Conservation (phyloP, 2,113 vertebrate species). For the Sakesphorus luctuosus region DNA sequence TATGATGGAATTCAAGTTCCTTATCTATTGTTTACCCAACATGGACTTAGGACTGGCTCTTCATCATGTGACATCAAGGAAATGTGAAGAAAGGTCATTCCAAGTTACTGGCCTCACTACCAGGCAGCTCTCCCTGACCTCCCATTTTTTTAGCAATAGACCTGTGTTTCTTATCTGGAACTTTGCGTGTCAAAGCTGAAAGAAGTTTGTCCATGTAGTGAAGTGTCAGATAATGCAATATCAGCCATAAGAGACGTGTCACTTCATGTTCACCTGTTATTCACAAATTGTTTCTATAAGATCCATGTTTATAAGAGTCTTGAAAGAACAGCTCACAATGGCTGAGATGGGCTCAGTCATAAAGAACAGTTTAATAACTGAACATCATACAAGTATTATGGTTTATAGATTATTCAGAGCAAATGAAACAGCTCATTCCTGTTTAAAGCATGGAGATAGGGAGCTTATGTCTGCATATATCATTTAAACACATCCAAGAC, state of each 20-base stretch:
- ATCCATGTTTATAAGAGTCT: neutral
- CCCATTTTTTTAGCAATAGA: neutral
- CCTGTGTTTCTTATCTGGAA: neutral
- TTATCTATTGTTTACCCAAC: neutral
- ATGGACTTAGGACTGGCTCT: neutral
- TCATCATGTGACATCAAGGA: neutral
- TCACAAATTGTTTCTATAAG: neutral
- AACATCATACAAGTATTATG: neutral
- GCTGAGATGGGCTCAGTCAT: neutral
- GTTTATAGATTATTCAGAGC: neutral
- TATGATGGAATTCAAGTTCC: neutral
- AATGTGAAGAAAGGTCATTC: neutral
- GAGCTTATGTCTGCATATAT: neutral
- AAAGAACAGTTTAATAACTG: neutral
- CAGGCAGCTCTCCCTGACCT: rapidly evolving
- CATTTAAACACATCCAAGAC: neutral
- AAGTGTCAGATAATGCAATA: no score
- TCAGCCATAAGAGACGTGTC: neutral
- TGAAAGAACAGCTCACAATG: neutral
- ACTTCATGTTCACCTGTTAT: neutral
- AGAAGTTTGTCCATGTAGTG: neutral
- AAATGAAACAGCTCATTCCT: neutral
- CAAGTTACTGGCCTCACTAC: neutral
- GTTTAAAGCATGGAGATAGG: neutral
- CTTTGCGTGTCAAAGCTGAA: neutral